Evolutionary conservation across 2,888 invertebrate species (phyloP).

Genomic region (Vannuccia rotundouncinata): DNA sequence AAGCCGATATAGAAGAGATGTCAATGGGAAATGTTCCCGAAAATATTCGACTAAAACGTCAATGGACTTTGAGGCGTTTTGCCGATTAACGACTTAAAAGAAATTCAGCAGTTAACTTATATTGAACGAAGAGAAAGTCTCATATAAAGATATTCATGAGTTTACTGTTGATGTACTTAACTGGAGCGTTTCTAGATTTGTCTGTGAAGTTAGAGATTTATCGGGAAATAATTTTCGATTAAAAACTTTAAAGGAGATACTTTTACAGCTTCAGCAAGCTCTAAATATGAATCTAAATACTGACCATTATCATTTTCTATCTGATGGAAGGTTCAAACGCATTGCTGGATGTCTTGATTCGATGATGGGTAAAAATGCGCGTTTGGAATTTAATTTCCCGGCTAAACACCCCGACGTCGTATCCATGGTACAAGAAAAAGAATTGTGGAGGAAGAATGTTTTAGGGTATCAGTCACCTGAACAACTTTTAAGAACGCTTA

Average conservation of each 20-base stretch:
- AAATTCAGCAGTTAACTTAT: background rate
- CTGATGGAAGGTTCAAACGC: background rate
- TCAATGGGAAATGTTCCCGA: background rate
- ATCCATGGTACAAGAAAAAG: background rate
- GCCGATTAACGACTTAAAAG: background rate
- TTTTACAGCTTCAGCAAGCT: background rate
- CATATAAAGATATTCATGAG: background rate
- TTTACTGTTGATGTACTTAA: background rate
- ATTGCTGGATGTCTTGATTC: background rate
- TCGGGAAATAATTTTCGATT: background rate
- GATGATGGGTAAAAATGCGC: background rate
- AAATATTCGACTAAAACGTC: background rate
- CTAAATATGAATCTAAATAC: background rate
- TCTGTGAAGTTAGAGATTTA: background rate
- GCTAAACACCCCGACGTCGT: too few species aligned
- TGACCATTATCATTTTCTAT: background rate
- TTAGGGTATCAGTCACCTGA: background rate
- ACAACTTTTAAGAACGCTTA: background rate
- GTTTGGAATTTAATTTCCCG: background rate
- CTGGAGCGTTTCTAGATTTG: background rate
- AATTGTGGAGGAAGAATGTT: background rate
- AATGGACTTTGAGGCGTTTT: background rate
- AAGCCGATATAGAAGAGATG: background rate
- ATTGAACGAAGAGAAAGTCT: background rate
- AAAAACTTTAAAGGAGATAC: background rate